Evolutionary conservation across 2,888 invertebrate species (phyloP), one percentile per base, ranked within the genome.

Genomic region (Ichneumon xanthorius): DNA sequence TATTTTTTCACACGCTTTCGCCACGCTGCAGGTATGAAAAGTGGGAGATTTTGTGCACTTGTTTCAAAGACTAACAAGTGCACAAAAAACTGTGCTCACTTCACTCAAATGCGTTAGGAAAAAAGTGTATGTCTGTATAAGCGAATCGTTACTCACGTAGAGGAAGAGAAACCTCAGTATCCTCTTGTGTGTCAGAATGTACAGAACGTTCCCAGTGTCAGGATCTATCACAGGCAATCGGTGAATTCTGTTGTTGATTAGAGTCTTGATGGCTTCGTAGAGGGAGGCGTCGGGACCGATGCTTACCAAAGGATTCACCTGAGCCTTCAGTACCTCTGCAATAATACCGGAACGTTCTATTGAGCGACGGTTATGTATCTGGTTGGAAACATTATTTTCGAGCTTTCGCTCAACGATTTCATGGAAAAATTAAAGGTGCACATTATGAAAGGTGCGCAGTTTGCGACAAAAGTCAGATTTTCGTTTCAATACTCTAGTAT

Each of bases 121-220:
- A 40, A 9, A 37, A 37, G 9, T 9, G 0, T 5, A 33, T 0
- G 22, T 55, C 55, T 19, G 22, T 9, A 22, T 9, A 16, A 63
- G 37, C 1, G 5, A 37, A 37, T 45, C 11, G 45, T 48, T 63
- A 97, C 99, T 97, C 95, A 99, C 99, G 95, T 99, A 99, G 95
- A 99, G 96, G 95, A 99, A 99, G 90, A 99, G 96, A 95, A 99
- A 99, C 94, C 99, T 96, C 90, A 99, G 96, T 94, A 99, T 99
- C 94, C 99, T 96, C 95, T 99, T 99, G 95, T 99, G 99, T 72
- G 99, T 99, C 92, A 99, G 96, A 94, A 99, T 99, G 95, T 99
- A 99, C 89, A 99, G 96, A 90, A 99, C 99, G 94, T 99, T 99
- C 93, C 99, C 99, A 55, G 98, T 98, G 85, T 97, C 96, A 72